phyloP scores from a whole-genome alignment of 23 tunicate species.

The Oikopleura vanhoeffeni region DNA sequence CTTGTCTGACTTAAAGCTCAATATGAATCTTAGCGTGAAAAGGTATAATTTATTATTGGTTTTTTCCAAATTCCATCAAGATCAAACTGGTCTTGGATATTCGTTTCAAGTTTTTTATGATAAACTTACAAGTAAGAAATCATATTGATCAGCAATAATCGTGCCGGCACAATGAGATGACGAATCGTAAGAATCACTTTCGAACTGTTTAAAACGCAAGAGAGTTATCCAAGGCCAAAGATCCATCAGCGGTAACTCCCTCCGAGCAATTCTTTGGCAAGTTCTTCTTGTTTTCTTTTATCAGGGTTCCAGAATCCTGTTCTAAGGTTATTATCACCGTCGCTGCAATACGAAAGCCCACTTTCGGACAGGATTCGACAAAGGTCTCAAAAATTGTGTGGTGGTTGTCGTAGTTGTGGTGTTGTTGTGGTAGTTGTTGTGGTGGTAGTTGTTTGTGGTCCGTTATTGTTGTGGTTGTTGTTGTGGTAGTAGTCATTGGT shows the following conservation, averaged over 20 bases:
- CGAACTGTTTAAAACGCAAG: background rate
- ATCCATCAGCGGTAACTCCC: background rate
- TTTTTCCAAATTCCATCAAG: too few relatives aligned
- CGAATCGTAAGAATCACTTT: background rate
- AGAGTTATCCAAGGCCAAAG: background rate
- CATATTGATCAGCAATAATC: background rate
- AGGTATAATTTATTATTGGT: too few relatives aligned
- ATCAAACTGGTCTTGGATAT: too few relatives aligned
- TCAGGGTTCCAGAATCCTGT: too few relatives aligned
- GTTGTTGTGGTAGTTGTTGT: background rate
- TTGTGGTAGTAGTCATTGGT: too few relatives aligned
- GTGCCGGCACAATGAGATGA: background rate
- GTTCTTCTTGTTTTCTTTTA: background rate
- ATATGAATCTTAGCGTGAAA: too few relatives aligned
- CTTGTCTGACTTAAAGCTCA: too few relatives aligned
- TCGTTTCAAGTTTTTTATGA: too few relatives aligned
- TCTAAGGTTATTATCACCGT: background rate
- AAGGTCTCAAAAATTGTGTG: background rate
- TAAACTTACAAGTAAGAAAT: too few relatives aligned
- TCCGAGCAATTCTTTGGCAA: background rate
- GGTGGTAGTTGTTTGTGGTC: background rate
- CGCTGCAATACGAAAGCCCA: background rate
- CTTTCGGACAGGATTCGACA: background rate
- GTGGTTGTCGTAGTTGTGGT: background rate
- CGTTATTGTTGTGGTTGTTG: too few relatives aligned